A percentile compares a stretch with the other conserved stretches of the same genome.
phyloP scores from a whole-genome alignment of 2,888 invertebrate genomes.

The Pterostichus niger region DNA sequence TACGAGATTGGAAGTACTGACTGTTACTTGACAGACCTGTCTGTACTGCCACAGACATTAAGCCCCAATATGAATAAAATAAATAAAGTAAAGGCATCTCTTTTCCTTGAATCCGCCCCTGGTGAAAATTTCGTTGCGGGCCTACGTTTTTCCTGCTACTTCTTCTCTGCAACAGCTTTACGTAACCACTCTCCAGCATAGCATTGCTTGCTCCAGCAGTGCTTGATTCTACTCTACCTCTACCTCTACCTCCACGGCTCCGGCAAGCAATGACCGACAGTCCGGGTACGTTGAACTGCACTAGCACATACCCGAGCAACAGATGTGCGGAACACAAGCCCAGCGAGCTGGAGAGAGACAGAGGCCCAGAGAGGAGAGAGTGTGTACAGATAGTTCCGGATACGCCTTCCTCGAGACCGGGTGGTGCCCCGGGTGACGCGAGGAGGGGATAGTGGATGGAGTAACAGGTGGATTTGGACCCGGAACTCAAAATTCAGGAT shows the following conservation, averaged over 20 bases:
- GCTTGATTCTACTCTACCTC: too few relatives aligned
- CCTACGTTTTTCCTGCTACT: too few relatives aligned
- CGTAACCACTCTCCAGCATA: too few relatives aligned
- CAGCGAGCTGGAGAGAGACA: constrained; percentile 6
- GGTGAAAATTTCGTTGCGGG: too few relatives aligned
- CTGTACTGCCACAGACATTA: too few relatives aligned
- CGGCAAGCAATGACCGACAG: constrained; percentile 74
- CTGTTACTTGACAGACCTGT: too few relatives aligned
- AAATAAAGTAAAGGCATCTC: too few relatives aligned
- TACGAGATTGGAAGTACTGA: too few relatives aligned
- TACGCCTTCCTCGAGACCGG: background rate
- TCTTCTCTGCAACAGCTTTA: too few relatives aligned
- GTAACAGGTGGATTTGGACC: constrained; percentile 19
- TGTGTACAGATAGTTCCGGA: constrained; percentile 28
- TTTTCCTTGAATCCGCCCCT: too few relatives aligned
- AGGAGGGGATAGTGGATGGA: background rate
- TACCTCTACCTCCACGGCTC: constrained; percentile 3
- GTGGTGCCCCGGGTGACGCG: background rate
- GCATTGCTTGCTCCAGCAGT: too few relatives aligned
- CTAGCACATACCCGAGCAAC: background rate
- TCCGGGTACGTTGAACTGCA: constrained; percentile 73
- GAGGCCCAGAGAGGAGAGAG: constrained; percentile 23
- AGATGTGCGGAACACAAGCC: background rate
- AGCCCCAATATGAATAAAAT: too few relatives aligned
- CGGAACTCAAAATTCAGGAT: background rate